Base-by-base conservation (phyloP, 1,140 invertebrate genomes). In the Nylanderia fulva region DNA sequence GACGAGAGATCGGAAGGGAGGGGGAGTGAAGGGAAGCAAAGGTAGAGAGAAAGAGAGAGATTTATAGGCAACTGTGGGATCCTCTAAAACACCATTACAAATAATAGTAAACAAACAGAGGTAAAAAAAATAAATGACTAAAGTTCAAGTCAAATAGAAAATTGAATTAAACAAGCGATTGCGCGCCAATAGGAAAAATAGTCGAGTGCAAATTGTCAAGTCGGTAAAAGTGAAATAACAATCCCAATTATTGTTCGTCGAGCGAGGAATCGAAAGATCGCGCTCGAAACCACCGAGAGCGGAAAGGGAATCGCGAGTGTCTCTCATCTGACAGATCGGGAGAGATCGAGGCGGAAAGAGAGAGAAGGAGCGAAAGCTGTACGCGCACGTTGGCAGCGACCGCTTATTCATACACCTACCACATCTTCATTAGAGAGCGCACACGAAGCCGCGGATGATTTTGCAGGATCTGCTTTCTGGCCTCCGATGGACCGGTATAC, bases 361-460 rank as follows among this genome's bases (percentile, higher is more conserved):
- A 75, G 61, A 39, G 74, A 74, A 13, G 45, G 39, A 48, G 69
- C 39, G 56, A 58, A 15, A 74, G 82, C 42, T 74, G 75, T 77
- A 68, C 52, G 33, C 54, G 45, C 58, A 45, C 64, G 58, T 85
- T 85, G 64, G 72, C 83, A 42, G 82, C 66, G 52, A 75, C 29
- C 75, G 86, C 52, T 88, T 89, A 89, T 84, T 79, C 85, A 79
- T 89, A 88, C 85, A 84, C 48, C 87, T 72, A 86, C 87, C 84
- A 84, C 76, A 84, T 89, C 87, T 89, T 88, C 87, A 89, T 89
- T 89, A 89, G 84, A 86, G 63, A 18, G 27, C 18, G 48, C 64
- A 42, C 71, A 72, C 83, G 63, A 75, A 56, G 77, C 56, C 45
- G 58, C 45, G 84, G 66, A 89, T 88, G 87, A 89, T 89, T 89